Evolutionary conservation across 2,888 invertebrate species (phyloP).

Genomic region (Aspidiotus destructor): DNA sequence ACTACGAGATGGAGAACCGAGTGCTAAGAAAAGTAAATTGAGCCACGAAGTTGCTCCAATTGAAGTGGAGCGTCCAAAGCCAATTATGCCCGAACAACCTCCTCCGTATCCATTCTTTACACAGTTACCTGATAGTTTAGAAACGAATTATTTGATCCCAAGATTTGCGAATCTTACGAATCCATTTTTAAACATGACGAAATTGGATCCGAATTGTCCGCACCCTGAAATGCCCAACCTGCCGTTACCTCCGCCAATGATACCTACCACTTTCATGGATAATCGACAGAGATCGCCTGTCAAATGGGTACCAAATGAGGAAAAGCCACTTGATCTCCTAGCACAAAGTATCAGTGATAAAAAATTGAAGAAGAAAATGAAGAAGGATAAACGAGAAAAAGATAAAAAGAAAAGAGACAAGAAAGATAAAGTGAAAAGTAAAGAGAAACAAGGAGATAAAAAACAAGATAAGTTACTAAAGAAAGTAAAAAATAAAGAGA

Average conservation of each 20-base stretch:
- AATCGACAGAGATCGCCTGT: neutral
- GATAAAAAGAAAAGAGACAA: slow-evolving; percentile 34
- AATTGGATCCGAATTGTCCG: slow-evolving; percentile 44
- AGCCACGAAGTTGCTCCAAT: slow-evolving; percentile 5
- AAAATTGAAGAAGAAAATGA: slow-evolving; percentile 51
- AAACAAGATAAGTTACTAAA: slow-evolving; percentile 33
- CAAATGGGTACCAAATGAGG: slow-evolving; percentile 34
- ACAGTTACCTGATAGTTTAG: slow-evolving; percentile 24
- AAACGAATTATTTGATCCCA: slow-evolving; percentile 33
- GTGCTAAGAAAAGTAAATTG: slow-evolving; percentile 22
- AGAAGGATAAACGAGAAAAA: slow-evolving; percentile 33
- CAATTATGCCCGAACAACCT: neutral
- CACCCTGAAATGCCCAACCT: slow-evolving; percentile 46
- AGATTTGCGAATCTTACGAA: slow-evolving; percentile 25
- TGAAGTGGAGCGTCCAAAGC: slow-evolving; percentile 19
- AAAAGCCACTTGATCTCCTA: slow-evolving; percentile 38
- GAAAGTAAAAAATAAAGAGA: slow-evolving; percentile 37
- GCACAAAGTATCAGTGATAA: slow-evolving; percentile 20
- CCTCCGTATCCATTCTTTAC: slow-evolving; percentile 18
- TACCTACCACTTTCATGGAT: neutral
- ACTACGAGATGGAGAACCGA: neutral
- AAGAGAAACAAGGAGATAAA: slow-evolving; percentile 31
- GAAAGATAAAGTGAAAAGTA: slow-evolving; percentile 32
- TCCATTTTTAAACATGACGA: slow-evolving; percentile 20
- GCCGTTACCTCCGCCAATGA: slow-evolving; percentile 48